Base-by-base conservation (phyloP, 2,888 invertebrate species). In the Lasioglossum zephyrum region DNA sequence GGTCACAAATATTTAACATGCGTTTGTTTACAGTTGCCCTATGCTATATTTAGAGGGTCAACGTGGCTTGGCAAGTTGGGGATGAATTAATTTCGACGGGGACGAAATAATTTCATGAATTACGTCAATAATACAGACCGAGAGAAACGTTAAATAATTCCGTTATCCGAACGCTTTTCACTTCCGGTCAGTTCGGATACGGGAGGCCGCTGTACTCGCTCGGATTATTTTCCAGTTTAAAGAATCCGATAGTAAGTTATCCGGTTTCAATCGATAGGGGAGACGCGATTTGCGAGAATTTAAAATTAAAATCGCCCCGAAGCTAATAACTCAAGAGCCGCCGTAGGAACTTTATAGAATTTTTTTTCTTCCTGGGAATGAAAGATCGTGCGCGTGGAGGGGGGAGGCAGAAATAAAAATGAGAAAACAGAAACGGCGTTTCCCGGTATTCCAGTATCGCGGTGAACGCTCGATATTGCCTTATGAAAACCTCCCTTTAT, bases 241-340 rank as follows among this genome's bases (percentile, higher is more conserved):
- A 26, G 13, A 26, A 4, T 16, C 26, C 60, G 60, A 31, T 63
- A 63, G 60, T 26, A 26, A 63, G 26, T 31, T 63, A 63, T 63
- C 60, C n/a, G 26, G 26, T 5, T 5, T 0, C 60, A 26, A 63
- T 63, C 60, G 60, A 63, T 63, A 63, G 16, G 16, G 60, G 60
- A 63, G 60, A 31, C 60, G 60, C 60, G 60, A 41, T 41, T 39
- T 72, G 26, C 72, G 26, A 31, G 13, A 73, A 73, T 31, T n/a
- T 47, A 47, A 47, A 73, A 47, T 36, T 26, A 49, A 31, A 73
- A 49, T 73, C 60, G 60, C 60, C 60, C 60, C 60, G 60, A 63
- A 63, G 60, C 60, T 63, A 63, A 63, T 63, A 63, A 63, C 44
- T 16, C 16, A 73, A 44, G 60, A 26, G 5, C 26, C 60, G 11